These are phyloP conservation scores for Formica exsecta DNA, from an alignment of 1,140 invertebrate genomes.

Conservation along the genomic window DNA sequence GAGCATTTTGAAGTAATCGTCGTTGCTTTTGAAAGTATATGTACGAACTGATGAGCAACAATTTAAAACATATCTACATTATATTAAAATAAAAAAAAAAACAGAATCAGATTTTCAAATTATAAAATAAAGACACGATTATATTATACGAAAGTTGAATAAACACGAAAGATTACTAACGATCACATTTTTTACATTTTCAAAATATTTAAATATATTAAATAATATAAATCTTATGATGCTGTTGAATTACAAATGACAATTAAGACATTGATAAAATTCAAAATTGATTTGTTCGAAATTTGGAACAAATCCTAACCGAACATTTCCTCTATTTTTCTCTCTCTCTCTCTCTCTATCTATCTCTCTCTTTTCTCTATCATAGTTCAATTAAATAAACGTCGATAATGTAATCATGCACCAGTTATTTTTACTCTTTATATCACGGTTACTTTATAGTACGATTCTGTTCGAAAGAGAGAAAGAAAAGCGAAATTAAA, in stretches of 20 bases:
- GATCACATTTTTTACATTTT: not conserved
- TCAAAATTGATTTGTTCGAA: not conserved
- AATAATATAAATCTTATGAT: not conserved
- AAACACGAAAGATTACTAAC: not conserved
- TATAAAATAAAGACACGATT: not conserved
- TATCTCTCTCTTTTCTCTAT: no score
- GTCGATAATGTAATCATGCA: slow-evolving; percentile 44
- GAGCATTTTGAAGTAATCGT: slow-evolving; percentile 4
- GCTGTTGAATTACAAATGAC: not conserved
- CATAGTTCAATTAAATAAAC: slow-evolving; percentile 55
- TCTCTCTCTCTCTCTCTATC: no score
- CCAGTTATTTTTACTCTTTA: slow-evolving; percentile 38
- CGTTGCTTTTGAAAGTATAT: not conserved
- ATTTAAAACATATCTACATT: not conserved
- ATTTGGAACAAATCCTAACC: not conserved
- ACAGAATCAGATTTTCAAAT: not conserved
- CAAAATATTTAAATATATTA: not conserved
- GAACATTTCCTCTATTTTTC: no score
- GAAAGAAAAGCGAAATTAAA: not conserved
- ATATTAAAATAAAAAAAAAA: not conserved
- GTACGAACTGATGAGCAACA: not conserved
- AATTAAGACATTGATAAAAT: not conserved
- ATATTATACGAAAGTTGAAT: not conserved
- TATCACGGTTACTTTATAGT: not conserved
- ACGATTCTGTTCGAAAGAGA: not conserved